These are phyloP conservation scores for Phoxinus dragarum DNA, from an alignment of 2,797 vertebrate genomes.

Conservation along the genomic window DNA sequence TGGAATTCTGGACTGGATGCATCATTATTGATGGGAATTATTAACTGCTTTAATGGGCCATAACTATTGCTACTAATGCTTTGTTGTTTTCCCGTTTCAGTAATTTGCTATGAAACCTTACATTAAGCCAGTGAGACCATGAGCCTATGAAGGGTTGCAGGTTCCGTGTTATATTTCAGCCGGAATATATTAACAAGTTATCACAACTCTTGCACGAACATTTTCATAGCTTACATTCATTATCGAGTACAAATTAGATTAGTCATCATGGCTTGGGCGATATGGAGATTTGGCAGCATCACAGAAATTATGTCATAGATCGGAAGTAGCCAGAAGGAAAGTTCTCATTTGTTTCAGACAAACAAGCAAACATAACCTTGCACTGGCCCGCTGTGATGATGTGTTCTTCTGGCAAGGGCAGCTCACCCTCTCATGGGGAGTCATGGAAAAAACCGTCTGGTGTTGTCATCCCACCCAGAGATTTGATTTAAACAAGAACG, in stretches of 20 bases:
- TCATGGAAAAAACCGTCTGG: slow-evolving; percentile 63
- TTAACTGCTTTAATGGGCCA: slow-evolving; percentile 51
- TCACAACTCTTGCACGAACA: background rate
- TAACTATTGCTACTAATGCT: slow-evolving; percentile 32
- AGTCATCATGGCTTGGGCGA: background rate
- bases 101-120: slow-evolving; percentile 32
- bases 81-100: slow-evolving; percentile 29
- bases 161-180: slow-evolving; percentile 6
- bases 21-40: slow-evolving; percentile 50
- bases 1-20: slow-evolving; percentile 9
- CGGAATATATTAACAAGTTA: slow-evolving; percentile 28
- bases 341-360: slow-evolving; percentile 58
- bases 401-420: slow-evolving; percentile 48
- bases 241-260: slow-evolving; percentile 32
- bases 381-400: slow-evolving; percentile 44
- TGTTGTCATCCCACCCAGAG: slow-evolving; percentile 48
- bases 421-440: slow-evolving; percentile 46
- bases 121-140: background rate
- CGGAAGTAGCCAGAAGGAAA: slow-evolving; percentile 40
- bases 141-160: too few species aligned
- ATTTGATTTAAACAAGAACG: slow-evolving; percentile 50
- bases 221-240: slow-evolving; percentile 20
- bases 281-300: slow-evolving; percentile 54
- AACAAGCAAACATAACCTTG: slow-evolving; percentile 59
- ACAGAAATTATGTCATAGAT: slow-evolving; percentile 53